Conservation (phyloP, 2,113 vertebrate species). For the Saguinus imperator region DNA sequence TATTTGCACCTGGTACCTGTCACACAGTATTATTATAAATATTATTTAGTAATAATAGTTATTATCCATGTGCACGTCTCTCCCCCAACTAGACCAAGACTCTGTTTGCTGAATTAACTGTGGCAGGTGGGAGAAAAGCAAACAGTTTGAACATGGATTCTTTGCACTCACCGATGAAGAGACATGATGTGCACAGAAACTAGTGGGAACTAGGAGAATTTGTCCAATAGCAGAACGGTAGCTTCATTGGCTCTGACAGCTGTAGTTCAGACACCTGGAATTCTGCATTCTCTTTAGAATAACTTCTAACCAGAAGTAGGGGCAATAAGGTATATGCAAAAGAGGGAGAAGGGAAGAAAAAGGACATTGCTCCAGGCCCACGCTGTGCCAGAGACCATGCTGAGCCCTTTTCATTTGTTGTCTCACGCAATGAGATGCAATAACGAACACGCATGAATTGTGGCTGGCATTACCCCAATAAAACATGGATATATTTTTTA, state of each 20-base stretch:
- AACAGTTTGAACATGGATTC: background rate
- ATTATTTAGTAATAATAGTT: background rate
- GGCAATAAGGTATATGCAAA: background rate
- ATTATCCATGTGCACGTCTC: background rate
- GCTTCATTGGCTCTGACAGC: background rate
- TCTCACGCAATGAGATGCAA: background rate
- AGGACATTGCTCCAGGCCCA: background rate
- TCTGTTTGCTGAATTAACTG: background rate
- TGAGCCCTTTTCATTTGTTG: background rate
- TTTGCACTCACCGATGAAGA: background rate
- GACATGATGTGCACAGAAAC: background rate
- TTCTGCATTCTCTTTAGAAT: background rate
- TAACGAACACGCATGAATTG: background rate
- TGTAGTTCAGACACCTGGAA: background rate
- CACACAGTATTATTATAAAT: background rate
- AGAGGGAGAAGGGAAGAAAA: background rate
- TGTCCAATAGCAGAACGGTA: rapidly evolving
- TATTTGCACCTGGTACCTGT: background rate
- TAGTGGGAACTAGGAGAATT: rapidly evolving
- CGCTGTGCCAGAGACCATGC: background rate
- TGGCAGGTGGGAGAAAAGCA: background rate
- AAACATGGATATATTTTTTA: background rate
- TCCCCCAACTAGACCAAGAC: background rate
- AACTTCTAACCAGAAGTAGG: background rate
- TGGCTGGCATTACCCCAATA: background rate